Evolutionary conservation across 2,888 invertebrate species (phyloP).

Genomic region (Onthophagus sagittarius): DNA sequence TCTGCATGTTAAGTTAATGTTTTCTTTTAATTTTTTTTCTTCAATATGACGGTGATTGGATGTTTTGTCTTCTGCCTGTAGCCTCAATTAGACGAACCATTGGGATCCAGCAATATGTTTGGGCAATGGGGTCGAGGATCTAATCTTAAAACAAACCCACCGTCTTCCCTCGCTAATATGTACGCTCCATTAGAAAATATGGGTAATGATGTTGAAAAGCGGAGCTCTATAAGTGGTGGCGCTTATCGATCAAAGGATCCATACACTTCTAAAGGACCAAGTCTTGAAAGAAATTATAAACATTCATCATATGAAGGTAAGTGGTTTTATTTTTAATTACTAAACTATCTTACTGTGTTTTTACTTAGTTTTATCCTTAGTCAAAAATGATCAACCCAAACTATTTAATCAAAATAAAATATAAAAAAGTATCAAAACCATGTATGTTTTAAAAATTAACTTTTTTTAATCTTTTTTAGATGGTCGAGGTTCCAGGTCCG

Average conservation of each 20-base stretch:
- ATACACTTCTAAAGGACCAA: slow-evolving; percentile 46
- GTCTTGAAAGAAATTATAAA: slow-evolving; percentile 40
- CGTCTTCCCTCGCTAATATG: slow-evolving; percentile 49
- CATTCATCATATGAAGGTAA: slow-evolving; percentile 20
- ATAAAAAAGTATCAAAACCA: not conserved
- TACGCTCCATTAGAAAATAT: slow-evolving; percentile 50
- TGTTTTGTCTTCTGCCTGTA: slow-evolving; percentile 28
- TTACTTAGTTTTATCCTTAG: too few species aligned
- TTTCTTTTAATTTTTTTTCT: not conserved
- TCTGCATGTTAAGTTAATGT: not conserved
- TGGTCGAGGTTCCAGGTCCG: slow-evolving; percentile 54
- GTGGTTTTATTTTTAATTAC: not conserved
- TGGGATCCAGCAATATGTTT: slow-evolving; percentile 49
- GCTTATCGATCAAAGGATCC: slow-evolving; percentile 37
- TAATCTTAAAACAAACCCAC: slow-evolving; percentile 36
- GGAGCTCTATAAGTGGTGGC: slow-evolving; percentile 22
- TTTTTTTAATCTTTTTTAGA: slow-evolving; percentile 36
- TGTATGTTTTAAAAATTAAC: not conserved
- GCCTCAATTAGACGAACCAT: slow-evolving; percentile 48
- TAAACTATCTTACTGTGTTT: too few species aligned
- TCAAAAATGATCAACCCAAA: too few species aligned
- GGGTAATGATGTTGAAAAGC: slow-evolving; percentile 41
- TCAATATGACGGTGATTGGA: not conserved
- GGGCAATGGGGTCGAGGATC: slow-evolving; percentile 46
- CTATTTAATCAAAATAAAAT: too few species aligned